Percentiles rank a stretch among this genome's conserved stretches.
These are phyloP conservation scores for Platygyra sinensis DNA, from an alignment of 64 coral and sea anemone species.

Conservation along the genomic window DNA sequence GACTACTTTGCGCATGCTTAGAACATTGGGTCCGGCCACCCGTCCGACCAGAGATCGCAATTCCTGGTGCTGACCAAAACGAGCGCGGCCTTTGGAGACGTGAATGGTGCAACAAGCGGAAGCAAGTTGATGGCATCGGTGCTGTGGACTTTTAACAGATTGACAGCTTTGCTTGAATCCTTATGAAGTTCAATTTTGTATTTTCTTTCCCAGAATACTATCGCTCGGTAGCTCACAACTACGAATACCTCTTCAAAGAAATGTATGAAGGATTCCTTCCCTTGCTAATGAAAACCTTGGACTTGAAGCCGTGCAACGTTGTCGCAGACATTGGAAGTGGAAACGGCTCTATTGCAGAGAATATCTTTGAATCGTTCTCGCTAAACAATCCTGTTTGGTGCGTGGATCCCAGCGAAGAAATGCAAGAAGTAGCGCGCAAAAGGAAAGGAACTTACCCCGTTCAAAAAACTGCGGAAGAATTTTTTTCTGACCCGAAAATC, in stretches of 20 bases:
- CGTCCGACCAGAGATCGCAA: too few species aligned
- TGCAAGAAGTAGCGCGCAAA: neutral
- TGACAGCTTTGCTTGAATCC: too few species aligned
- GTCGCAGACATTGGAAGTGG: slow-evolving; percentile 21
- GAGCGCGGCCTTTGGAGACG: too few species aligned
- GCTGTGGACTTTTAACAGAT: too few species aligned
- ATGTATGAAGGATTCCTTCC: neutral
- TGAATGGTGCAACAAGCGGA: too few species aligned
- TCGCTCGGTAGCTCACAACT: neutral
- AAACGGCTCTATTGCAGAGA: neutral
- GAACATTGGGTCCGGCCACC: too few species aligned
- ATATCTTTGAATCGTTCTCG: neutral
- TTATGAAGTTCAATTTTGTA: neutral
- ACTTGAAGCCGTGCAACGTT: neutral
- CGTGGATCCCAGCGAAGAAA: slow-evolving; percentile 20
- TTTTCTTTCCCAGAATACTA: slow-evolving; percentile 23
- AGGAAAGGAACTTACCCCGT: neutral
- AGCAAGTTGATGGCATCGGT: too few species aligned
- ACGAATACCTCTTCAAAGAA: slow-evolving; percentile 14
- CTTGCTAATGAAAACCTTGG: neutral
- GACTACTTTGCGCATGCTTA: too few species aligned
- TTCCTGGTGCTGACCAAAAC: too few species aligned
- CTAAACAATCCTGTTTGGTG: slow-evolving; percentile 18
- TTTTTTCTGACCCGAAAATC: neutral
- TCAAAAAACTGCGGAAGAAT: neutral